Percentiles rank a stretch among this genome's conserved stretches.
Evolutionary conservation across 1,140 invertebrate genomes (phyloP).

Genomic region (Temnothorax curvispinosus): DNA sequence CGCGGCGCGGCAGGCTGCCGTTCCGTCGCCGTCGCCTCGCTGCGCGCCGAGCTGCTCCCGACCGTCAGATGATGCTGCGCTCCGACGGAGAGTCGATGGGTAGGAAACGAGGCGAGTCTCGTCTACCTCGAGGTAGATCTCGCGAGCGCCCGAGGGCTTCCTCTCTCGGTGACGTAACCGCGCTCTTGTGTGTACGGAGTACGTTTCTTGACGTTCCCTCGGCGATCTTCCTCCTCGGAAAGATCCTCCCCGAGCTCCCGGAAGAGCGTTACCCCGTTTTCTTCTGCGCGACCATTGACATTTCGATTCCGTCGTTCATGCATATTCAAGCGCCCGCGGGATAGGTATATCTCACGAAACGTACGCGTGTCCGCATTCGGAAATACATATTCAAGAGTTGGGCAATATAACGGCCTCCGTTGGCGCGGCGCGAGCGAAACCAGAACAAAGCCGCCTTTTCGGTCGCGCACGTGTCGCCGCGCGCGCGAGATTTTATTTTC

Average conservation of each 20-base stretch:
- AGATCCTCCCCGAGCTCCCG: neutral
- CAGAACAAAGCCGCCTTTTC: conserved; percentile 16
- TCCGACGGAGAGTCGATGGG: neutral
- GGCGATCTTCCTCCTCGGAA: neutral
- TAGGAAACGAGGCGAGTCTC: neutral
- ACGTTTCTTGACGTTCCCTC: neutral
- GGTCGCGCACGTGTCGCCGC: conserved; percentile 26
- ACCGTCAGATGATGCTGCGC: neutral
- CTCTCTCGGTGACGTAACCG: neutral
- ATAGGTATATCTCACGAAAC: no score
- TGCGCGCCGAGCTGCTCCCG: neutral
- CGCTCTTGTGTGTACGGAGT: neutral
- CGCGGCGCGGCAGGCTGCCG: neutral
- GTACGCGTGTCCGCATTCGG: neutral
- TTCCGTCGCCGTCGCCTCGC: no score
- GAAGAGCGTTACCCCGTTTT: neutral
- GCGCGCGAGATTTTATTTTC: conserved; percentile 41
- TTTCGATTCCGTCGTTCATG: neutral
- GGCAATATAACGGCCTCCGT: neutral
- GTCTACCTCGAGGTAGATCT: neutral
- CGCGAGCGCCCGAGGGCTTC: neutral
- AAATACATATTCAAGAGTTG: conserved; percentile 26
- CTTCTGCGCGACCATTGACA: neutral
- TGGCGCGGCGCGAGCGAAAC: neutral
- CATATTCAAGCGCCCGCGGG: neutral